Percentiles rank a stretch among this genome's conserved stretches.
phyloP scores from a whole-genome alignment of 23 tunicate species.

The Clavelina lepadiformis region DNA sequence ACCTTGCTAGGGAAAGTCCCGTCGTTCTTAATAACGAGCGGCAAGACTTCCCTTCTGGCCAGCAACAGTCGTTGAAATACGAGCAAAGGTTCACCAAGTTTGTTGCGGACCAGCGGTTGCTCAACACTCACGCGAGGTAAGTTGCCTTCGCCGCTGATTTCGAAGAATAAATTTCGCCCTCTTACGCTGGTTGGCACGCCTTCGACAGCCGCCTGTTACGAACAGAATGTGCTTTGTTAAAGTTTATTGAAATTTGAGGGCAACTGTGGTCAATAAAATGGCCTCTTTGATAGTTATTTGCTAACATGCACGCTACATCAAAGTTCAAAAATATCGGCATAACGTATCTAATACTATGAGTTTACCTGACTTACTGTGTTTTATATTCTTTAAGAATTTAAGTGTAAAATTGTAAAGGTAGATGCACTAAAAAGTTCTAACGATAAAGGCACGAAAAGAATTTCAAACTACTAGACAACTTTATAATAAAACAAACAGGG shows the following conservation, averaged over 20 bases:
- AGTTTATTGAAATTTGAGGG: background rate
- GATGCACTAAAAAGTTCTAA: too few relatives aligned
- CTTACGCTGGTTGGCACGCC: conserved; percentile 52
- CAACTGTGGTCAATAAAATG: background rate
- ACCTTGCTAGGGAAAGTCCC: conserved; percentile 87
- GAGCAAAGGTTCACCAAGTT: conserved; percentile 61
- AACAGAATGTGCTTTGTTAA: background rate
- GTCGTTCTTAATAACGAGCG: conserved; percentile 64
- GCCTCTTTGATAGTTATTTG: background rate
- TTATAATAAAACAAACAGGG: background rate
- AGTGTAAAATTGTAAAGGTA: too few relatives aligned
- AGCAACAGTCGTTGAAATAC: conserved; percentile 68
- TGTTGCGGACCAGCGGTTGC: conserved; percentile 62
- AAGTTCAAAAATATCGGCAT: background rate
- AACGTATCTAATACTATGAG: too few relatives aligned
- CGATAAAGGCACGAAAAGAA: too few relatives aligned
- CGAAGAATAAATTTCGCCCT: conserved; percentile 75
- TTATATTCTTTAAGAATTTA: too few relatives aligned
- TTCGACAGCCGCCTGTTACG: conserved; percentile 71
- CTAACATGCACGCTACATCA: background rate
- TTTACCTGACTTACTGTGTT: too few relatives aligned
- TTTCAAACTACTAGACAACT: too few relatives aligned
- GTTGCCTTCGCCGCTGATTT: conserved; percentile 86
- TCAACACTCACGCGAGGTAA: conserved; percentile 71
- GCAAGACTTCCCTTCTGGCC: conserved; percentile 39